phyloP scores from a whole-genome alignment of 1,140 invertebrate genomes.

The Cotesia typhae region DNA sequence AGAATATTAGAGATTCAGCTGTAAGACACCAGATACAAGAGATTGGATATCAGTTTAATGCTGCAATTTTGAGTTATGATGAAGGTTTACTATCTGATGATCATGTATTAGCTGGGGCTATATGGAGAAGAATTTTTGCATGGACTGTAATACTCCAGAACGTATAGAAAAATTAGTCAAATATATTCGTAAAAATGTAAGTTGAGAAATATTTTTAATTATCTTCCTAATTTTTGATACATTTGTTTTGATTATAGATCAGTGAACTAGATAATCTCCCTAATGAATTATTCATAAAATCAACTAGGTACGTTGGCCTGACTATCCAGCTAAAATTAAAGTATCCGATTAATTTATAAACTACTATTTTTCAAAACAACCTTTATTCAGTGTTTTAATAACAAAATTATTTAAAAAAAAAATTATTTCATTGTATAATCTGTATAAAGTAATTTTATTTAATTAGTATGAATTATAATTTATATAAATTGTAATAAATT shows the following conservation, averaged over 20 bases:
- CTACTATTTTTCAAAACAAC: neutral
- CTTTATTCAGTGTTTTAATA: neutral
- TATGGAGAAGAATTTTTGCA: conserved; percentile 84
- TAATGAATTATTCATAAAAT: conserved; percentile 57
- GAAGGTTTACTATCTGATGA: conserved; percentile 82
- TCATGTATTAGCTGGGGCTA: conserved; percentile 76
- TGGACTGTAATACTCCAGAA: conserved; percentile 69
- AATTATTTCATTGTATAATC: too few relatives aligned
- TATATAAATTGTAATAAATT: conserved; percentile 50
- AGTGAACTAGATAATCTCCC: conserved; percentile 59
- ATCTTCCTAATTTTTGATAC: conserved; percentile 50
- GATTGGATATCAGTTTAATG: conserved; percentile 81
- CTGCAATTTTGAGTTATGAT: conserved; percentile 85
- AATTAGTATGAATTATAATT: too few relatives aligned
- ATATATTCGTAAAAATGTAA: conserved; percentile 78
- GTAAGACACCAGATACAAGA: conserved; percentile 69
- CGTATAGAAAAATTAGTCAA: conserved; percentile 74
- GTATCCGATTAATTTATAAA: neutral
- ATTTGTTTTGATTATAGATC: conserved; percentile 46
- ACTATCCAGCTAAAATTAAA: conserved; percentile 41
- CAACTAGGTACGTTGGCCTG: conserved; percentile 58
- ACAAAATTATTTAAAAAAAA: too few relatives aligned
- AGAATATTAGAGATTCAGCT: conserved; percentile 69
- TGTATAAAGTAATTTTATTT: too few relatives aligned
- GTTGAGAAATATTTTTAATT: conserved; percentile 2